Conservation (phyloP, 2,888 invertebrate genomes). For the Periphyllus acericola region DNA sequence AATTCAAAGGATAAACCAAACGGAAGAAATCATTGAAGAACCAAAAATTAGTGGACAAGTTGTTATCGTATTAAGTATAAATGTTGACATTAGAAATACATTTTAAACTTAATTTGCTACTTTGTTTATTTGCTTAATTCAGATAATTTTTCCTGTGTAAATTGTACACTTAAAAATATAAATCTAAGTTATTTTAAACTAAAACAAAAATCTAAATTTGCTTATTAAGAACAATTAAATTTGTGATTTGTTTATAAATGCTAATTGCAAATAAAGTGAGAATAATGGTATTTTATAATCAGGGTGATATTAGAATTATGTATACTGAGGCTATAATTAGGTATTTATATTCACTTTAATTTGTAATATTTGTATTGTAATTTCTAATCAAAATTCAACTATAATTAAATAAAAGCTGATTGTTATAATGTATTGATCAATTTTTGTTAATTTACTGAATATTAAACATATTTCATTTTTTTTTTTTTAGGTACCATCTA, state of each 20-base stretch:
- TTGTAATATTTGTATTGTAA: neutral
- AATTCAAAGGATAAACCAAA: neutral
- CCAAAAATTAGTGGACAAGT: neutral
- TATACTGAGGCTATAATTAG: neutral
- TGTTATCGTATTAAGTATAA: neutral
- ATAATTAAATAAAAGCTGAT: too few species aligned
- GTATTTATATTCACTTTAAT: neutral
- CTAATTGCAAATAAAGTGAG: neutral
- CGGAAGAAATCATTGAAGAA: neutral
- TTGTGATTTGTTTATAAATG: neutral
- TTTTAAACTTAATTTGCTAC: neutral
- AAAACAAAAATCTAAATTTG: neutral
- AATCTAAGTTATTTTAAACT: slow-evolving; percentile 1
- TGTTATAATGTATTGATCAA: too few species aligned
- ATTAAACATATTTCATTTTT: too few species aligned
- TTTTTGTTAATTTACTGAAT: too few species aligned
- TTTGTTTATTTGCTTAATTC: neutral
- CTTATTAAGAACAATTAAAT: neutral
- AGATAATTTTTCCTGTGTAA: neutral
- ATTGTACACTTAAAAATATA: neutral
- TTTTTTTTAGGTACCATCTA: too few species aligned
- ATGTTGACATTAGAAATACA: neutral
- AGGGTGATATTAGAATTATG: neutral
- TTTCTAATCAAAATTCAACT: neutral
- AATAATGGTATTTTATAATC: slow-evolving; percentile 31